Evolutionary conservation across 2,888 invertebrate genomes (phyloP).

Genomic region (Arctia plantaginis): DNA sequence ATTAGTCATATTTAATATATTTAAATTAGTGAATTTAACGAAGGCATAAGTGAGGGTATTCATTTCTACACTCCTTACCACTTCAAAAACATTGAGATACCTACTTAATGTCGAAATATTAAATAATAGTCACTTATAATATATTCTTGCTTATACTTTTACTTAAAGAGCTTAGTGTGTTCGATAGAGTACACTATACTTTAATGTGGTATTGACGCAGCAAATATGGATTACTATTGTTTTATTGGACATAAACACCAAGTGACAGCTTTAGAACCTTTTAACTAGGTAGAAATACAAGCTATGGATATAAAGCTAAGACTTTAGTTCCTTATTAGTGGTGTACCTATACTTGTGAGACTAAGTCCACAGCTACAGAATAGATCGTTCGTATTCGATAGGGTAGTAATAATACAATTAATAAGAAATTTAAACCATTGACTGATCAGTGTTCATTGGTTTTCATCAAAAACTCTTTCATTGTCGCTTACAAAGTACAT

Average conservation of each 20-base stretch:
- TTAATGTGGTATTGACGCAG: not conserved
- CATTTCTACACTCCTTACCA: not conserved
- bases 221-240: not conserved
- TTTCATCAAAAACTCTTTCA: not conserved
- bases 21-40: too few relatives aligned
- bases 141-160: not conserved
- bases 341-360: not conserved
- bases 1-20: constrained; percentile 1
- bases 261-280: not conserved
- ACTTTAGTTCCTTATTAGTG: not conserved
- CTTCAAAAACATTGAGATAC: not conserved
- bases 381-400: not conserved
- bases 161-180: not conserved
- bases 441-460: not conserved
- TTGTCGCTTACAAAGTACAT: not conserved
- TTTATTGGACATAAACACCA: not conserved
- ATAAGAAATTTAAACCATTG: not conserved
- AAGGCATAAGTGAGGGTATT: not conserved
- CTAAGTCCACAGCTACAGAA: not conserved
- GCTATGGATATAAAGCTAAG: not conserved
- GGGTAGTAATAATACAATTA: not conserved
- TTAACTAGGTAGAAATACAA: not conserved
- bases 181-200: not conserved
- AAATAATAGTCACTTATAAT: not conserved
- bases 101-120: not conserved